phyloP scores from a whole-genome alignment of 2,888 invertebrate species.

The Zeuzera pyrina region DNA sequence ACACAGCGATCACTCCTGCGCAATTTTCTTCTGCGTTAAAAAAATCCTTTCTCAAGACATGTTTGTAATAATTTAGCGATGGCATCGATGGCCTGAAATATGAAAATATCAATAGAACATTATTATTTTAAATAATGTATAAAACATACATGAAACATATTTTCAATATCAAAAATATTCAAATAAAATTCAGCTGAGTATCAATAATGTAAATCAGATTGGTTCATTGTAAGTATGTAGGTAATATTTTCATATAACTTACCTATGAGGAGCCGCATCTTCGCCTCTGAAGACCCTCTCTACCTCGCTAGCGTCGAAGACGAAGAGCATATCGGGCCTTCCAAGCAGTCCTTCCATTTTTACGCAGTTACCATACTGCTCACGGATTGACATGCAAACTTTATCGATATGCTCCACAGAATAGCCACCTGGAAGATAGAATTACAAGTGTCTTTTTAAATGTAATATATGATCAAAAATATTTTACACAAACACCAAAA shows the following conservation, averaged over 20 bases:
- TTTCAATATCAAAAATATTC: not conserved
- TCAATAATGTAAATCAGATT: not conserved
- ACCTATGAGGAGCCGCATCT: slow-evolving; percentile 76
- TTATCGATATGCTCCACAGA: slow-evolving; percentile 78
- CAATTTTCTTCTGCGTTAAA: slow-evolving; percentile 75
- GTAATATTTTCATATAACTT: not conserved
- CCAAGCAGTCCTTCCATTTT: slow-evolving; percentile 79
- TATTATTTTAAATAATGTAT: not conserved
- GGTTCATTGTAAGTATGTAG: not conserved
- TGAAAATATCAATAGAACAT: too few species aligned
- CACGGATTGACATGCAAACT: slow-evolving; percentile 72
- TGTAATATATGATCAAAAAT: too few species aligned
- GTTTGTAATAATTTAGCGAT: slow-evolving; percentile 81
- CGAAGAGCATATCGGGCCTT: slow-evolving; percentile 81
- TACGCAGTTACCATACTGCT: slow-evolving; percentile 78
- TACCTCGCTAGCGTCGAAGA: slow-evolving; percentile 80
- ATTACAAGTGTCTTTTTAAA: too few species aligned
- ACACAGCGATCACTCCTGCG: slow-evolving; percentile 83
- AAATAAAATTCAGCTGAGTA: not conserved
- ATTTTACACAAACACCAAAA: too few species aligned
- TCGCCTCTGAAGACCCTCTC: slow-evolving; percentile 80
- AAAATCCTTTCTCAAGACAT: slow-evolving; percentile 77
- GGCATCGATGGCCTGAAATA: slow-evolving; percentile 81
- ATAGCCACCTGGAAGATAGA: slow-evolving; percentile 72
- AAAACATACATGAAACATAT: not conserved